A percentile compares a stretch with the other conserved stretches of the same genome.
Conservation (phyloP, 2,888 invertebrate genomes). For the Oscheius sp. region DNA sequence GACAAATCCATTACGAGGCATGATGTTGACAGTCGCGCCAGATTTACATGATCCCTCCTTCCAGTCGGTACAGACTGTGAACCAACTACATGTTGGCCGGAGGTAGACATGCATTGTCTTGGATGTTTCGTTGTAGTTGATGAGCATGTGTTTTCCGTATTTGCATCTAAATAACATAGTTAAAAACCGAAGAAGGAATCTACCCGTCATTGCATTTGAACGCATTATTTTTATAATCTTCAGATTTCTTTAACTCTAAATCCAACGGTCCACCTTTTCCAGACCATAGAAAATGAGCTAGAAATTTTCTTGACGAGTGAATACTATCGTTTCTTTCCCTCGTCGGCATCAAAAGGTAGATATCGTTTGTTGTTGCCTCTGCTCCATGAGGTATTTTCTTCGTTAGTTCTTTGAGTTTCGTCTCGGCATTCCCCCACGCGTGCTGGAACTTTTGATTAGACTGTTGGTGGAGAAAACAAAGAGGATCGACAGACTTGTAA, state of each 20-base stretch:
- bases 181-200: background rate
- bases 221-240: background rate
- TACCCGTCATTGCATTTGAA: slow-evolving; percentile 7
- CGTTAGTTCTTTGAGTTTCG: background rate
- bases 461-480: background rate
- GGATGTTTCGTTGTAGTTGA: background rate
- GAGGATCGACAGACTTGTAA: background rate
- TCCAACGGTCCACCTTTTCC: no score
- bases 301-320: no score
- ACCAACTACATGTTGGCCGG: background rate
- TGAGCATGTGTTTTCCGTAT: background rate
- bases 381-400: background rate
- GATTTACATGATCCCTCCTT: background rate
- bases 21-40: background rate
- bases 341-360: background rate
- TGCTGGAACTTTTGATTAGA: background rate
- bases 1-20: slow-evolving; percentile 1
- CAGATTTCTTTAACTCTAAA: no score
- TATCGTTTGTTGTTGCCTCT: background rate
- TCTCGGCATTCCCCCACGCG: background rate
- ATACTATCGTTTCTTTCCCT: background rate
- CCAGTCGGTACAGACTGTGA: slow-evolving; percentile 6
- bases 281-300: background rate
- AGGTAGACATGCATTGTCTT: background rate
- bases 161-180: background rate